Evolutionary conservation across 92 coral and sea anemone genomes (phyloP), one percentile per base, ranked within the genome.

Genomic region (Actinostola sp.): DNA sequence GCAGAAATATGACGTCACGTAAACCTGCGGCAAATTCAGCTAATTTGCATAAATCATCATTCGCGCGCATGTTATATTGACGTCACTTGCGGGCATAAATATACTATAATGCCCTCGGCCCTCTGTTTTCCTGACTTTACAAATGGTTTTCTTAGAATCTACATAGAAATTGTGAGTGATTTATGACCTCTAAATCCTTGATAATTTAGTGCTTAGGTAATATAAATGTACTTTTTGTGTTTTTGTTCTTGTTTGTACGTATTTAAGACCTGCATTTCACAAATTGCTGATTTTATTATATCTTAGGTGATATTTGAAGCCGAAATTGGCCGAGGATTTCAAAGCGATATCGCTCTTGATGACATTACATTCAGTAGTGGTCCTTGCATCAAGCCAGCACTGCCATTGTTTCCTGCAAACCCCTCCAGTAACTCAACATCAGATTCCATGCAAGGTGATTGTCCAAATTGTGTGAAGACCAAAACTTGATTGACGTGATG

Each of bases 271-370:
- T 48, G 54, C 2, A 0, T 8, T 0, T 13, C 10, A 9, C 1
- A 2, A 0, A 13, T 15, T 14, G 19, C 27, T 13, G 7, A 14
- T 39, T 17, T 57, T 39, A n/a, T 43, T 20, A 12, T 77, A 0
- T 54, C 27, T 20, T 53, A 93, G 98, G 35, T 93, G 63, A 43
- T 72, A 19, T 77, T 93, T 16, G 96, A 86, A 43, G 95, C 96
- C 13, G 66, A 46, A 30, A 83, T 92, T 15, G 98, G 98, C 21
- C 60, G 70, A 19, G 75, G 80, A 15, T 93, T 72, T 63, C 79
- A 63, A 63, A 84, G 98, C 1, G 98, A 93, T 72, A 79, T 88
- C 12, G 96, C 98, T 14, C 61, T 93, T 26, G 98, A 93, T 64
- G 83, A 89, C 8, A 83, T 89, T 21, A 57, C 61, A 11, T 54